Evolutionary conservation across 2,888 invertebrate species (phyloP), one percentile per base, ranked within the genome.

Genomic region (Sarcophaga caerulescens): DNA sequence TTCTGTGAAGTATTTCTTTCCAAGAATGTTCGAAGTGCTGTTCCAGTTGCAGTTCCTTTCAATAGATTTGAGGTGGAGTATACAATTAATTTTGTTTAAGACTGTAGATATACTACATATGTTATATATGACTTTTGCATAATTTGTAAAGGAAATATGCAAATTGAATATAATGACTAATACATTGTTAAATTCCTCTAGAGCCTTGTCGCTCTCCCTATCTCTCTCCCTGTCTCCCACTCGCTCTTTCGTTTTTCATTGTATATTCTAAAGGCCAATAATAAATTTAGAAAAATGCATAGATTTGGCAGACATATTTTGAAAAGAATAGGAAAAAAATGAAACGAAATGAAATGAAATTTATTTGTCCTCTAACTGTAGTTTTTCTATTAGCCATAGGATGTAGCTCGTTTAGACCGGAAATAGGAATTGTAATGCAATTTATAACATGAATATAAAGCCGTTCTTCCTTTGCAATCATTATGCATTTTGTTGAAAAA

Each of bases 101-200:
- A 65, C 75, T 75, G 75, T 66, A 19, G 21, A 52, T 11, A 14
- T 21, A 52, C 4, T 74, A 3, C 3, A 25, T 71, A 44, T 81
- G 74, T 60, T 25, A 1, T 60, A 52, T 12, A 44, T 44, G 74
- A 11, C 11, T 62, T 2, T 52, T 70, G 10, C 63, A 52, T 19
- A 23, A 44, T 44, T 77, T 77, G 66, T 35, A 47, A 79, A 66
- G 78, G 78, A 83, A 78, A 83, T 81, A 86, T 86, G 83, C 45
- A 83, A 83, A 86, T 85, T 86, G 85, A 81, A 83, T 86, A 70
- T 83, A 83, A 85, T 86, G 84, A 79, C 62, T 79, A 79, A 65
- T 25, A 21, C 25, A 63, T 52, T n/a, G 17, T 52, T 14, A 52
- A 52, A 45, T 57, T 70, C 17, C 63, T 71, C 17, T 6, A 44